Evolutionary conservation across 2,888 invertebrate species (phyloP).

Genomic region (Eupithecia centaureata): DNA sequence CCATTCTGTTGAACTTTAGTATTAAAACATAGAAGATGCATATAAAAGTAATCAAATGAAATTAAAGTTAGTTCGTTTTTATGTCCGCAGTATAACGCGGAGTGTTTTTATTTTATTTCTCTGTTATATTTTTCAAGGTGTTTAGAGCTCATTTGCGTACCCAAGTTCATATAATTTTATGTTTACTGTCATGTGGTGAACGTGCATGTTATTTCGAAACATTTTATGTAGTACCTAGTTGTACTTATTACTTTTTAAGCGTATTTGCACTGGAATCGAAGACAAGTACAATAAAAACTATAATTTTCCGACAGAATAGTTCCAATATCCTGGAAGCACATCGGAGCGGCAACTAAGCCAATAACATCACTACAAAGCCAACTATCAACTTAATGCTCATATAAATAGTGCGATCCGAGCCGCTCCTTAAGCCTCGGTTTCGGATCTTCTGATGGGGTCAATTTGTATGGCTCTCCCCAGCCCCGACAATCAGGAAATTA

Average conservation of each 20-base stretch:
- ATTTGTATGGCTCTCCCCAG: slow-evolving; percentile 73
- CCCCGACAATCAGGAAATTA: slow-evolving; percentile 53
- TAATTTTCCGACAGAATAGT: slow-evolving; percentile 29
- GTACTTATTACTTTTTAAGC: neutral
- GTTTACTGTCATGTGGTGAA: neutral
- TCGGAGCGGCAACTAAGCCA: slow-evolving; percentile 42
- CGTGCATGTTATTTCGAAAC: neutral
- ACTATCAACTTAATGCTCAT: slow-evolving; percentile 63
- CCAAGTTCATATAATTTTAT: neutral
- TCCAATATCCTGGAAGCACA: slow-evolving; percentile 33
- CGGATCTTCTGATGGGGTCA: slow-evolving; percentile 64
- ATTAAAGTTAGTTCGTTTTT: slow-evolving; percentile 1
- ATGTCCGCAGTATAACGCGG: neutral
- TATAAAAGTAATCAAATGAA: slow-evolving; percentile 17
- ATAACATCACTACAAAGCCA: slow-evolving; percentile 56
- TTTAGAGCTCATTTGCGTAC: neutral
- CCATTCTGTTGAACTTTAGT: slow-evolving; percentile 21
- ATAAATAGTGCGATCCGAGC: slow-evolving; percentile 68
- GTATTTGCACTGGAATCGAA: neutral
- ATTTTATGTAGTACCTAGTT: neutral
- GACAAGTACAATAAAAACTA: slow-evolving; percentile 17
- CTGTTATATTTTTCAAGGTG: neutral
- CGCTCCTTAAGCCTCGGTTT: slow-evolving; percentile 53
- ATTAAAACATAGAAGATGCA: slow-evolving; percentile 18
- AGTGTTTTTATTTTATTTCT: neutral